Evolutionary conservation across 1,140 invertebrate species (phyloP), one percentile per base, ranked within the genome.

Genomic region (Euschistus heros): DNA sequence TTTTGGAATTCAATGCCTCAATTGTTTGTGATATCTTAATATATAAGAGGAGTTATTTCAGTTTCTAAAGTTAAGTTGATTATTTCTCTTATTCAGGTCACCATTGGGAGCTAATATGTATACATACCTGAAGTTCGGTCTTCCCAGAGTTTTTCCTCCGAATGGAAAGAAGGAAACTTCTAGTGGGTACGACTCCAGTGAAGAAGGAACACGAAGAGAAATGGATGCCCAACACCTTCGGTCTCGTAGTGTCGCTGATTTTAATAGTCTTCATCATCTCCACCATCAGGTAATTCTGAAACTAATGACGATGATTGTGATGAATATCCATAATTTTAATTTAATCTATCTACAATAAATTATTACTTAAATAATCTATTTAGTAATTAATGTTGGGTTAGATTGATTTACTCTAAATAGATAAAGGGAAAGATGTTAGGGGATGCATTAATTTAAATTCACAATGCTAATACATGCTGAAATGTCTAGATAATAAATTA

Each of bases 61-160:
- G 1, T 6, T 37, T 37, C 33, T 13, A 10, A 6, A 37, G 5
- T 13, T 37, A 13, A 37, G 3, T 37, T 37, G 5, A 8, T 46
- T 10, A n/a, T 62, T 46, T 6, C n/a, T 62, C 4, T 59, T 50
- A 70, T 71, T 50, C 69, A 87, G 85, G 75, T 86, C 87, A 44
- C 87, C 90, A 0, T 76, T 93, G 46, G 89, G 89, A 18, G 86
- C 87, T 13, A 94, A 94, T 72, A 93, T 94, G 78, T 92, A 91
- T 75, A 92, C 91, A 3, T 94, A 94, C 76, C 79, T 95, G 26
- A 93, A 94, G 75, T 95, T 95, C 71, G 93, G 93, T 2, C 76
- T 95, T 54, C 93, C 93, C 0, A 80, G 93, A 42, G 92, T 94
- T 0, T 85, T 94, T 73, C 91, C 92, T 22, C 91, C 90, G 0